A percentile compares a stretch with the other conserved stretches of the same genome.
phyloP scores from a whole-genome alignment of 92 coral and sea anemone genomes.

The Paragorgia papillata region DNA sequence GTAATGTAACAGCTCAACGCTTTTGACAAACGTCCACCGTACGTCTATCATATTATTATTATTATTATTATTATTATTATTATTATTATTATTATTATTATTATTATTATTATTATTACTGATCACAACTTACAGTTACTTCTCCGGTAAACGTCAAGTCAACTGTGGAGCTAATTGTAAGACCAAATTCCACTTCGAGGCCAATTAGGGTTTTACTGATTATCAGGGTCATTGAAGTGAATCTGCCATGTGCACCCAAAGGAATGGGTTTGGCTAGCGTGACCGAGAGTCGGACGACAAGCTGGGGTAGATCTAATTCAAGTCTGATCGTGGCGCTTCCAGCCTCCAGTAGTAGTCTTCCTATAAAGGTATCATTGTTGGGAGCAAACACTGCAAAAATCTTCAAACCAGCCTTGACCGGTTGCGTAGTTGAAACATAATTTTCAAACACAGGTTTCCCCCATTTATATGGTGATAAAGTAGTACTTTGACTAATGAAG shows the following conservation, averaged over 20 bases:
- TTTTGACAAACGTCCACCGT: no score
- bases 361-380: neutral
- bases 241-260: neutral
- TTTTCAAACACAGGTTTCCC: neutral
- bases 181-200: neutral
- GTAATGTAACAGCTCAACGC: no score
- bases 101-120: no score
- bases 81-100: no score
- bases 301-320: neutral
- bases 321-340: neutral
- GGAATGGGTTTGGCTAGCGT: neutral
- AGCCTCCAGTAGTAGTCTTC: neutral
- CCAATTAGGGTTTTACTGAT: constrained; percentile 25
- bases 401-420: neutral
- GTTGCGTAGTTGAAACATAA: neutral
- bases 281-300: neutral
- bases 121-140: neutral
- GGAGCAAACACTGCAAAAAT: constrained; percentile 12
- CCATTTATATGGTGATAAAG: neutral
- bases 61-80: no score
- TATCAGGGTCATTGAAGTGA: constrained; percentile 5
- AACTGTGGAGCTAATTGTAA: neutral
- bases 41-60: no score
- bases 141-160: constrained; percentile 17
- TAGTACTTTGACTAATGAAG: neutral